Evolutionary conservation across 2,797 vertebrate species (phyloP).

Genomic region (Betta splendens): DNA sequence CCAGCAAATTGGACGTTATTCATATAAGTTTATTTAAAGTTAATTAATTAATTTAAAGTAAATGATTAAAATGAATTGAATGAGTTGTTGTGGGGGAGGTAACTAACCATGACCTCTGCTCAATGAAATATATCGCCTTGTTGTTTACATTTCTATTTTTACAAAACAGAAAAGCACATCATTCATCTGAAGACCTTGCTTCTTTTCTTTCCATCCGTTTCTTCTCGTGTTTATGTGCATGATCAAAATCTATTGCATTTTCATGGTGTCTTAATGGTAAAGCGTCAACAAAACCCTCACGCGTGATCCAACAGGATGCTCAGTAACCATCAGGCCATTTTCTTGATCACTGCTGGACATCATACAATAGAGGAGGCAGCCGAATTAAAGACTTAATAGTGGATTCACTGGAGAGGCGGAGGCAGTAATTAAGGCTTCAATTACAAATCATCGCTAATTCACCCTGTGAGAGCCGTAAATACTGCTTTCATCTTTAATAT

Average conservation of each 20-base stretch:
- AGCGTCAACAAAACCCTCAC: neutral
- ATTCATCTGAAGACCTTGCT: neutral
- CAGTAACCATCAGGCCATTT: neutral
- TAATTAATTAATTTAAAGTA: neutral
- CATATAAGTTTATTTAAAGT: neutral
- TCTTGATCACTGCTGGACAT: slow-evolving; percentile 1
- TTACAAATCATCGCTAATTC: slow-evolving; percentile 25
- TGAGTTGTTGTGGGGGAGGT: neutral
- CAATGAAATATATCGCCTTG: neutral
- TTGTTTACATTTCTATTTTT: neutral
- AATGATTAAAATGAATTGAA: too few species aligned
- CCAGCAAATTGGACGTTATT: neutral
- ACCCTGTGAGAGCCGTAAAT: slow-evolving; percentile 1
- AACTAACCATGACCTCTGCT: neutral
- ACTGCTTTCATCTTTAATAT: slow-evolving; percentile 13
- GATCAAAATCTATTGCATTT: neutral
- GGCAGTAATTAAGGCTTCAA: slow-evolving; percentile 17
- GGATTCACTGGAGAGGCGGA: neutral
- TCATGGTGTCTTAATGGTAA: neutral
- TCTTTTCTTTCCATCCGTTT: neutral
- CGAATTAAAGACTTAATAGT: slow-evolving; percentile 17
- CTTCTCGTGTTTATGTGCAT: too few species aligned
- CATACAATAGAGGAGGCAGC: neutral
- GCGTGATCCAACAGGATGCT: neutral
- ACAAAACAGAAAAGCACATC: neutral